Evolutionary conservation across 1,140 invertebrate species (phyloP), one percentile per base, ranked within the genome.

Genomic region (Drosophila nigromelanica): DNA sequence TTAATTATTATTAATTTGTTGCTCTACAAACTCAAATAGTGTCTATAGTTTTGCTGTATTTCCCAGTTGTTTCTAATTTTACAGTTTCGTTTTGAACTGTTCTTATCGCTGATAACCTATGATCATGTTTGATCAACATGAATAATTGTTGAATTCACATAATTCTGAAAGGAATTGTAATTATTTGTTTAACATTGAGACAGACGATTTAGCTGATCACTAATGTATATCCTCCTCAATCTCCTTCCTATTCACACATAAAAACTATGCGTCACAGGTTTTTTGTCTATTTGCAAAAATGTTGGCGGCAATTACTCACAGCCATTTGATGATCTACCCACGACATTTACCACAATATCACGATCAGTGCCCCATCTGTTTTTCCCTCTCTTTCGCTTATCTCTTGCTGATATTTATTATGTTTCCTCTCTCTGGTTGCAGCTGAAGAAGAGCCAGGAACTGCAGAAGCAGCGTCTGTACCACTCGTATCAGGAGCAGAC

Each of bases 401-500:
- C 12, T 0, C 18, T 35, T 42, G 14, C 47, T 11, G n/a, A 30
- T 35, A 33, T 33, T 8, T 33, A 8, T 1, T 33, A 33, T 8
- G 30, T 33, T 6, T 33, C 40, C 40, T 37, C 2, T 42, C 7
- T 15, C 4, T 35, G 21, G 14, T 67, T 96, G 77, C 94, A 96
- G 94, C 92, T 98, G 90, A 97, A 98, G 93, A 97, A 98, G 92
- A 96, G 97, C 77, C 97, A 98, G 92, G 96, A 98, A 87, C 92
- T 98, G 80, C 97, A 98, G 90, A 97, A 98, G 82, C 96, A 98
- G 92, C 95, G 97, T 73, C 94, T 98, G 52, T 93, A 97, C 52
- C 96, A 97, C 89, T 96, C 97, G 89, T 98, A 96, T 92, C 96
- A 98, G 82, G 96, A 96, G 66, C 96, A 98, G 90, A 95, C 97